These are phyloP conservation scores for Thalassarche chlororhynchos DNA, from an alignment of 2,113 vertebrate genomes.

Conservation along the genomic window DNA sequence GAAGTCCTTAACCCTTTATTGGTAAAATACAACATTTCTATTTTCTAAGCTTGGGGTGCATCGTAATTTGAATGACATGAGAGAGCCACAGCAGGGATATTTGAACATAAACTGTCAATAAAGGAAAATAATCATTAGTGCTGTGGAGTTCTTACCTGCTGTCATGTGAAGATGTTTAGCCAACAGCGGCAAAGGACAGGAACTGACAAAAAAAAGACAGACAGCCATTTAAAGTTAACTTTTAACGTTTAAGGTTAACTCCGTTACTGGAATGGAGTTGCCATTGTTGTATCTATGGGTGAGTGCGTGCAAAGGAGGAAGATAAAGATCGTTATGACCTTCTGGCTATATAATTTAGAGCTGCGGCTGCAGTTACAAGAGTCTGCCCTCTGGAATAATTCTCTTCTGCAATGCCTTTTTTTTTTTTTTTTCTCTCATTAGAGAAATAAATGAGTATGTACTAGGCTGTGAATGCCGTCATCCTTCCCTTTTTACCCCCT, in stretches of 20 bases:
- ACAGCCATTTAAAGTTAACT: background rate
- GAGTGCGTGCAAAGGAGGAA: background rate
- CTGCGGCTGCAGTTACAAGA: background rate
- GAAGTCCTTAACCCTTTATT: slow-evolving; percentile 33
- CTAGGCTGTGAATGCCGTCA: background rate
- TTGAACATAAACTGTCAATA: background rate
- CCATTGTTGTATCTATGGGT: background rate
- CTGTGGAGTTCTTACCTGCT: background rate
- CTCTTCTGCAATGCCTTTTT: background rate
- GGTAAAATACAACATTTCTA: background rate
- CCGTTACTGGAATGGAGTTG: background rate
- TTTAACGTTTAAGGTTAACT: background rate
- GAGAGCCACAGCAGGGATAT: background rate
- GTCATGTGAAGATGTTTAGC: background rate
- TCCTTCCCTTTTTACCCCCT: background rate
- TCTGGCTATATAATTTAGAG: background rate
- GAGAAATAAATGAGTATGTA: background rate
- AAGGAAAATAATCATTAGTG: background rate
- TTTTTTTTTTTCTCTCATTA: background rate
- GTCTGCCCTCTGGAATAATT: background rate
- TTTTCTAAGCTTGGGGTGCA: background rate
- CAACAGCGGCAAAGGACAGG: background rate
- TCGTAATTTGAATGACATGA: background rate
- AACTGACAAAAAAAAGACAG: background rate
- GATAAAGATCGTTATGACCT: background rate